These are phyloP conservation scores for Mus spicilegus DNA, from an alignment of 2,113 vertebrate genomes.

Conservation along the genomic window DNA sequence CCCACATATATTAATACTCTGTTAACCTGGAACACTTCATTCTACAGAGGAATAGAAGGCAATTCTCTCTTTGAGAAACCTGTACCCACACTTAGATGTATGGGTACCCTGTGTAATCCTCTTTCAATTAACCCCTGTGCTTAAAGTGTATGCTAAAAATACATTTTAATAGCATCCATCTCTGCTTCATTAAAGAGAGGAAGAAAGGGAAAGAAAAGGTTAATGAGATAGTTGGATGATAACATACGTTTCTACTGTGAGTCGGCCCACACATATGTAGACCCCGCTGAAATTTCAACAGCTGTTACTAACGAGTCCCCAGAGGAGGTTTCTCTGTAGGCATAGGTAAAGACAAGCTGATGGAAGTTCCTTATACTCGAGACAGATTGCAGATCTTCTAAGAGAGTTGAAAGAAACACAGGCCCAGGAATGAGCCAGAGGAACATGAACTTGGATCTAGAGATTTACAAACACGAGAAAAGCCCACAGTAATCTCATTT, in stretches of 20 bases:
- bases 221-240: slow-evolving; percentile 42
- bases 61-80: neutral
- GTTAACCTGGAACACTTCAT: slow-evolving; percentile 3
- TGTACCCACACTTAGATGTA: neutral
- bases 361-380: slow-evolving; percentile 28
- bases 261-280: neutral
- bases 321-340: slow-evolving; percentile 59
- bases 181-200: neutral
- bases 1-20: neutral
- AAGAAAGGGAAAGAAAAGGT: slow-evolving; percentile 35
- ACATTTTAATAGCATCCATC: neutral
- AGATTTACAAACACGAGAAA: neutral
- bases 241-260: slow-evolving; percentile 42
- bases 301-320: slow-evolving; percentile 57
- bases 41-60: slow-evolving; percentile 10
- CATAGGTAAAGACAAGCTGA: slow-evolving; percentile 44
- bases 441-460: neutral
- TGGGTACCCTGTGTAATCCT: neutral
- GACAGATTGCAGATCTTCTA: slow-evolving; percentile 47
- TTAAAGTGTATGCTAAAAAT: neutral
- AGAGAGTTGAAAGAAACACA: slow-evolving; percentile 13
- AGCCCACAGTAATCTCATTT: neutral
- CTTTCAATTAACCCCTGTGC: neutral
- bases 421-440: neutral
- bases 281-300: slow-evolving; percentile 60